phyloP scores from a whole-genome alignment of 37 sponge, comb jelly and placozoan genomes.

The Ianthella basta region DNA sequence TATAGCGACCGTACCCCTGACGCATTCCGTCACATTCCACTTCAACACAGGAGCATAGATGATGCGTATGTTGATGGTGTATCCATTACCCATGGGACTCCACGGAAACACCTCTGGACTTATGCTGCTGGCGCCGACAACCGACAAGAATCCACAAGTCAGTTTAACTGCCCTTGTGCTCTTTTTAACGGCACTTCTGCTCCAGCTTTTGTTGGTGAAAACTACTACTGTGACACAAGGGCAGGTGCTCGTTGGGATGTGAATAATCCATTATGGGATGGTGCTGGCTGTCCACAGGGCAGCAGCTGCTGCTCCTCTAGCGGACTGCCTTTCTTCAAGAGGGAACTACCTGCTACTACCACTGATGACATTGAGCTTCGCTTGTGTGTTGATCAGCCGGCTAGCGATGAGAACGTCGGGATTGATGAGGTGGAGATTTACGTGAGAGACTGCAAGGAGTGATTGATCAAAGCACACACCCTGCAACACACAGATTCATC shows the following conservation, averaged over 20 bases:
- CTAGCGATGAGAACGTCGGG: not conserved
- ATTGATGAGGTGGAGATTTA: constrained; percentile 2
- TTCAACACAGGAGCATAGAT: not conserved
- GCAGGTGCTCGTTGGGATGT: not conserved
- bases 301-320: constrained; percentile 25
- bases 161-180: not conserved
- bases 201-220: not conserved
- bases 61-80: not conserved
- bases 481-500: too few species aligned
- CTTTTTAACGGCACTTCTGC: too few species aligned
- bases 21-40: not conserved
- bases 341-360: not conserved
- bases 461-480: too few species aligned
- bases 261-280: constrained; percentile 29
- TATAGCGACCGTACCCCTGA: not conserved
- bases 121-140: not conserved
- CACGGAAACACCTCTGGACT: not conserved
- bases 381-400: not conserved
- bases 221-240: constrained; percentile 27
- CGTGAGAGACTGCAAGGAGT: too few species aligned
- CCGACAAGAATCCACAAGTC: not conserved
- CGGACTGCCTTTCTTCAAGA: constrained; percentile 19
- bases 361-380: constrained; percentile 28
- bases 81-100: constrained; percentile 1
- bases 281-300: constrained; percentile 8